phyloP scores from a whole-genome alignment of 2,113 vertebrate species.

The Pteropus alecto region DNA sequence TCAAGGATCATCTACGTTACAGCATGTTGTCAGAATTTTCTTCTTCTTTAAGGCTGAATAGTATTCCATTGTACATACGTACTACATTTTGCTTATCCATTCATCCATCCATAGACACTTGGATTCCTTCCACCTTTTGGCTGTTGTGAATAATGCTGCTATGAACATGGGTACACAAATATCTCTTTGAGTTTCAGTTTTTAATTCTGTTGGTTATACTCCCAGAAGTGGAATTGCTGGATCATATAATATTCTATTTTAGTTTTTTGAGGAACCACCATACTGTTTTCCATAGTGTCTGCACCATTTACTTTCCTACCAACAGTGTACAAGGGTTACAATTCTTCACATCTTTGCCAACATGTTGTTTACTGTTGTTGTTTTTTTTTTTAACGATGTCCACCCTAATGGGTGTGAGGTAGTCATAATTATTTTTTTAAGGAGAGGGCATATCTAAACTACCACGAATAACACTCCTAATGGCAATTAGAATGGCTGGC shows the following conservation, averaged over 20 bases:
- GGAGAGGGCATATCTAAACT: not conserved
- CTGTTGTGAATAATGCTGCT: not conserved
- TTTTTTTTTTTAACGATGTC: not conserved
- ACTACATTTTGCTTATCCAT: not conserved
- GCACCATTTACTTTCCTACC: not conserved
- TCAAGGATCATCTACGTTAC: not conserved
- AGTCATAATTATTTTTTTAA: not conserved
- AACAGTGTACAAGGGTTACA: not conserved
- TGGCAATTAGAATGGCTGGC: not conserved
- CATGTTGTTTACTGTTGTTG: not conserved
- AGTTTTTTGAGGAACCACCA: not conserved
- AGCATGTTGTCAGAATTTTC: not conserved
- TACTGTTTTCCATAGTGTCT: not conserved
- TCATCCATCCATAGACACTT: not conserved
- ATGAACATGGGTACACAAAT: not conserved
- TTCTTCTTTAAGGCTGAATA: conserved; percentile 9
- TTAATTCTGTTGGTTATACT: not conserved
- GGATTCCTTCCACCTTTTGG: not conserved
- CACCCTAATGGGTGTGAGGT: not conserved
- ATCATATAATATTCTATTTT: not conserved
- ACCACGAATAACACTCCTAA: not conserved
- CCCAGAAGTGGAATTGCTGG: not conserved
- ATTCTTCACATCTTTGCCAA: not conserved
- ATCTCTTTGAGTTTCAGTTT: not conserved
- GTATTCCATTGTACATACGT: not conserved